These are phyloP conservation scores for Pelobates fuscus DNA, from an alignment of 2,113 vertebrate genomes.

Conservation along the genomic window DNA sequence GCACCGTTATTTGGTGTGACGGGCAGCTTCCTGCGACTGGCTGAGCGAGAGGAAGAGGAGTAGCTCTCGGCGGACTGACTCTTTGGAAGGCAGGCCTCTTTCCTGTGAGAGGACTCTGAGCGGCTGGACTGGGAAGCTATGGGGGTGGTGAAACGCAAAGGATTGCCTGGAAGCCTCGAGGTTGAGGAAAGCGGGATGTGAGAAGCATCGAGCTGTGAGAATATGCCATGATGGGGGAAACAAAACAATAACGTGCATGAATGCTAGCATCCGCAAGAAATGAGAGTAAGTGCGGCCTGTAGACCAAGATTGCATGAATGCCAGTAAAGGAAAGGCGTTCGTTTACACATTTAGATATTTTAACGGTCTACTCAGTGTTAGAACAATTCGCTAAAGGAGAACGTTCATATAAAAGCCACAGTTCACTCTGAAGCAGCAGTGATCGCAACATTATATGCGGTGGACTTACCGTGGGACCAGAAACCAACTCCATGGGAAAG, in stretches of 20 bases:
- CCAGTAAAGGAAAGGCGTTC: too few species aligned
- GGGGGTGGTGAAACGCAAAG: slow-evolving; percentile 81
- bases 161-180: slow-evolving; percentile 78
- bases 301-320: background rate
- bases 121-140: slow-evolving; percentile 76
- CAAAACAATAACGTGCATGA: slow-evolving; percentile 1
- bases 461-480: too few species aligned
- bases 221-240: slow-evolving; percentile 57
- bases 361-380: too few species aligned
- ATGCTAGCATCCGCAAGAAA: background rate
- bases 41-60: slow-evolving; percentile 72
- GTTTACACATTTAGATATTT: too few species aligned
- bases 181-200: slow-evolving; percentile 81
- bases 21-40: slow-evolving; percentile 83
- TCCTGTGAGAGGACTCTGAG: slow-evolving; percentile 78
- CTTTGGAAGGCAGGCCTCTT: slow-evolving; percentile 72
- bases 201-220: slow-evolving; percentile 86
- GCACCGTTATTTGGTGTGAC: slow-evolving; percentile 75
- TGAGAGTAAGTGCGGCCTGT: background rate
- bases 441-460: too few species aligned
- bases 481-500: too few species aligned
- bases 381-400: too few species aligned
- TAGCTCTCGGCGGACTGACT: slow-evolving; percentile 80
- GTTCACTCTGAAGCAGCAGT: too few species aligned
- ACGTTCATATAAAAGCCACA: too few species aligned